Conservation (phyloP, 2,113 vertebrate species). For the Xyrauchen texanus region DNA sequence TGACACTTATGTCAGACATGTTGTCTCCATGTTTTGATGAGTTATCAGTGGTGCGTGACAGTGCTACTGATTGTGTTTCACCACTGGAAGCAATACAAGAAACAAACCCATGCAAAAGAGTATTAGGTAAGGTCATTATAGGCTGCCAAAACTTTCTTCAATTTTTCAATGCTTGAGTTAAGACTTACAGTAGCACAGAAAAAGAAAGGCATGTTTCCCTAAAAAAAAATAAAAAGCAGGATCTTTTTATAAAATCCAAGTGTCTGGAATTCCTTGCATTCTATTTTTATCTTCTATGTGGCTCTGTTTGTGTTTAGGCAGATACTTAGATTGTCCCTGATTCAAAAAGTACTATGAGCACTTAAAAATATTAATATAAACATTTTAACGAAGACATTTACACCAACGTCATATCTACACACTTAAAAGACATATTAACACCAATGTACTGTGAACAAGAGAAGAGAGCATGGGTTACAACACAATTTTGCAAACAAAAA, state of each 20-base stretch:
- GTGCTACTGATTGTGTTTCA: conserved; percentile 48
- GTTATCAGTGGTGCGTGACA: conserved; percentile 43
- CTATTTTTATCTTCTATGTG: too few species aligned
- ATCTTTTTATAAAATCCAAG: neutral
- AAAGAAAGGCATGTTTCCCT: neutral
- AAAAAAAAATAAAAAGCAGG: too few species aligned
- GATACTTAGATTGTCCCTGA: too few species aligned
- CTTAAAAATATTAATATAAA: too few species aligned
- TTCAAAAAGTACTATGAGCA: too few species aligned
- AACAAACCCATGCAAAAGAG: neutral
- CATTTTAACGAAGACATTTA: neutral
- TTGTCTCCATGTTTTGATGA: conserved; percentile 39
- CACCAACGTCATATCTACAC: conserved; percentile 7
- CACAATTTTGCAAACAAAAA: conserved; percentile 34
- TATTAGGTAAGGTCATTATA: conserved; percentile 12
- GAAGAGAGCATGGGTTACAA: conserved; percentile 55
- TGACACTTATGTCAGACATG: conserved; percentile 45
- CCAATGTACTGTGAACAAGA: conserved; percentile 48
- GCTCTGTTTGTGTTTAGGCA: too few species aligned
- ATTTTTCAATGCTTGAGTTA: neutral
- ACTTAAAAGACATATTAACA: conserved; percentile 23
- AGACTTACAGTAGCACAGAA: neutral
- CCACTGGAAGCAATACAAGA: conserved; percentile 12
- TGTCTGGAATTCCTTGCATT: neutral
- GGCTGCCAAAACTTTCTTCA: neutral